These are phyloP conservation scores for Mastacembelus armatus DNA, from an alignment of 2,797 vertebrate species.

Conservation along the genomic window DNA sequence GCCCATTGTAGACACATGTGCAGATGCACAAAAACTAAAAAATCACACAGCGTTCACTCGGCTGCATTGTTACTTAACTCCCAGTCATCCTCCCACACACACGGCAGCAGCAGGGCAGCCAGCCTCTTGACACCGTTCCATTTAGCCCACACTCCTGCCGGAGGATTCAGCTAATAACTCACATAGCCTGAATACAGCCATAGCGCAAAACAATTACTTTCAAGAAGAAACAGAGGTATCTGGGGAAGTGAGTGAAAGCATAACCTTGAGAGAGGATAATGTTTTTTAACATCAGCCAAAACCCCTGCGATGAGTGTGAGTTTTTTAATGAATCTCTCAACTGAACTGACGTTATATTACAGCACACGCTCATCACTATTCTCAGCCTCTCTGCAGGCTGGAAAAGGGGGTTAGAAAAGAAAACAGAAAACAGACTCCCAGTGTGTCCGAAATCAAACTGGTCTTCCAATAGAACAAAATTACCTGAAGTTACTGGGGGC, in stretches of 20 bases:
- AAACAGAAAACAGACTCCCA: slow-evolving; percentile 29
- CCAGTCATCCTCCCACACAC: slow-evolving; percentile 64
- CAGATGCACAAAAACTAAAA: slow-evolving; percentile 22
- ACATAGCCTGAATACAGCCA: slow-evolving; percentile 58
- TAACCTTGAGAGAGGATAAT: slow-evolving; percentile 71
- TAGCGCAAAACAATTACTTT: slow-evolving; percentile 72
- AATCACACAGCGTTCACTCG: slow-evolving; percentile 46
- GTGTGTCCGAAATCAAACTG: slow-evolving; percentile 61
- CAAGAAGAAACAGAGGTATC: slow-evolving; percentile 70
- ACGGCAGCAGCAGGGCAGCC: slow-evolving; percentile 63
- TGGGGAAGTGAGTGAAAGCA: slow-evolving; percentile 64
- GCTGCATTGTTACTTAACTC: slow-evolving; percentile 75
- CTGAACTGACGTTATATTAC: slow-evolving; percentile 56
- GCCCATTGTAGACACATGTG: slow-evolving; percentile 19
- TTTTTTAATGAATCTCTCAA: slow-evolving; percentile 67
- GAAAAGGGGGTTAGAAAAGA: slow-evolving; percentile 34
- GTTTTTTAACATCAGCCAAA: slow-evolving; percentile 60
- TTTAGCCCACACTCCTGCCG: slow-evolving; percentile 78
- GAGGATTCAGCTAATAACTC: slow-evolving; percentile 76
- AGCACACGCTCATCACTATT: slow-evolving; percentile 55
- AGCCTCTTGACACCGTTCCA: slow-evolving; percentile 78
- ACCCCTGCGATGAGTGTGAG: slow-evolving; percentile 39
- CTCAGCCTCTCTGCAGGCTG: slow-evolving; percentile 34
- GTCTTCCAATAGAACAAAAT: slow-evolving; percentile 54
- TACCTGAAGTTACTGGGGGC: slow-evolving; percentile 54